A percentile compares a stretch with the other conserved stretches of the same genome.
phyloP scores from a whole-genome alignment of 2,888 invertebrate genomes.

The Tetanocera ferruginea region DNA sequence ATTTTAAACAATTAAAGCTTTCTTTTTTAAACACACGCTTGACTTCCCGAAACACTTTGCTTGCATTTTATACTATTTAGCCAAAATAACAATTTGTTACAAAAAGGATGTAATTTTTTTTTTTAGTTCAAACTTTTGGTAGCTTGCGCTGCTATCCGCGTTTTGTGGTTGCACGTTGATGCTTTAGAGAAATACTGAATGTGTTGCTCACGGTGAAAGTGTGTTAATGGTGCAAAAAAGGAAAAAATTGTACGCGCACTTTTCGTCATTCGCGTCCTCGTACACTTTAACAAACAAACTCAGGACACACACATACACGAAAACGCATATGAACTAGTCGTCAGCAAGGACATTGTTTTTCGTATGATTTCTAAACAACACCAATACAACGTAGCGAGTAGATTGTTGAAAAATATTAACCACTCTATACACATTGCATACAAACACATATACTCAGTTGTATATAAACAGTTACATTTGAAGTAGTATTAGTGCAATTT shows the following conservation, averaged over 20 bases:
- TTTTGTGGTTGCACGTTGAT: constrained; percentile 51
- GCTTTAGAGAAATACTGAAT: constrained; percentile 62
- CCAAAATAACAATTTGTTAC: not conserved
- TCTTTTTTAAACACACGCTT: not conserved
- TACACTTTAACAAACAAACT: not conserved
- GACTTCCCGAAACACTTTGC: not conserved
- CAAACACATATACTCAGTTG: not conserved
- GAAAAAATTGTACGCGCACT: constrained; percentile 7
- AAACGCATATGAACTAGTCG: not conserved
- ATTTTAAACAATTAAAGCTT: not conserved
- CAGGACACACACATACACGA: not conserved
- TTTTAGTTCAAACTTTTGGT: not conserved
- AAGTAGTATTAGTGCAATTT: constrained; percentile 6
- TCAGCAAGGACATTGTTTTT: constrained; percentile 13
- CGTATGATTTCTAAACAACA: not conserved
- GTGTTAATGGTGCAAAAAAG: constrained; percentile 47
- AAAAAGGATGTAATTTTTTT: no score
- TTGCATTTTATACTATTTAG: not conserved
- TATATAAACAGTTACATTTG: no score
- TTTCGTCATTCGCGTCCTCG: constrained; percentile 23
- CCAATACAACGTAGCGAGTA: not conserved
- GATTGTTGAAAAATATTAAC: not conserved
- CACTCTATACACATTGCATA: not conserved
- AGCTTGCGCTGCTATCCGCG: not conserved
- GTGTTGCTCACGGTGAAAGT: constrained; percentile 42